Evolutionary conservation across 2,797 vertebrate genomes (phyloP).

Genomic region (Tadarida brasiliensis): DNA sequence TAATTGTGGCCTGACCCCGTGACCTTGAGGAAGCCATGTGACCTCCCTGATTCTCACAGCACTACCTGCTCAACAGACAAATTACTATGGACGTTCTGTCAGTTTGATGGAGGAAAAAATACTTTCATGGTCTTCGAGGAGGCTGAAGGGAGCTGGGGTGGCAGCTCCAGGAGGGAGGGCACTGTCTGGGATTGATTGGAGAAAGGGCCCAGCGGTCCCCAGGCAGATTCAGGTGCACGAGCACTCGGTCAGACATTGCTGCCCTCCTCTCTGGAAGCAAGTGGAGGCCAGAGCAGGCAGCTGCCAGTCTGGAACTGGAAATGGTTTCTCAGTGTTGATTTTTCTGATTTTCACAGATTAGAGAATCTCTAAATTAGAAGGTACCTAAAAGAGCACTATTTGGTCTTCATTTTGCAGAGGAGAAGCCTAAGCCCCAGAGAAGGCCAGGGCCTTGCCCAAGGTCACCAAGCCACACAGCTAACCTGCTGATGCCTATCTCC

Average conservation of each 20-base stretch:
- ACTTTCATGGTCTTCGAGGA: neutral
- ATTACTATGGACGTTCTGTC: neutral
- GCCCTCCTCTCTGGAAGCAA: neutral
- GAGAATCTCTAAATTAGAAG: neutral
- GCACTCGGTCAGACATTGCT: neutral
- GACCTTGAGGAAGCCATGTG: constrained; percentile 67
- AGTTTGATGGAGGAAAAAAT: neutral
- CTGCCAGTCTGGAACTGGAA: neutral
- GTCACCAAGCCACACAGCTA: constrained; percentile 21
- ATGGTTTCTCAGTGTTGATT: neutral
- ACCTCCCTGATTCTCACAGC: constrained; percentile 37
- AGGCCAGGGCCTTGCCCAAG: neutral
- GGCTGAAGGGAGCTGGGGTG: neutral
- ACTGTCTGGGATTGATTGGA: neutral
- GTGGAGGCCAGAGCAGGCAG: neutral
- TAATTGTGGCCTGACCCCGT: constrained; percentile 52
- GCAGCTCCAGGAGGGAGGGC: neutral
- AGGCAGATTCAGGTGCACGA: neutral
- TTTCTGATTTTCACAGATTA: constrained; percentile 35
- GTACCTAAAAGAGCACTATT: neutral
- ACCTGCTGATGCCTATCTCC: constrained; percentile 26
- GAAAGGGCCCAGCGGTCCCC: neutral
- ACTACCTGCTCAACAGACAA: constrained; percentile 19
- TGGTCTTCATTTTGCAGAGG: neutral
- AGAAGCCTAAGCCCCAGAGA: constrained; percentile 16